These are phyloP conservation scores for Scaptomyza flava DNA, from an alignment of 2,888 invertebrate species.

Conservation along the genomic window DNA sequence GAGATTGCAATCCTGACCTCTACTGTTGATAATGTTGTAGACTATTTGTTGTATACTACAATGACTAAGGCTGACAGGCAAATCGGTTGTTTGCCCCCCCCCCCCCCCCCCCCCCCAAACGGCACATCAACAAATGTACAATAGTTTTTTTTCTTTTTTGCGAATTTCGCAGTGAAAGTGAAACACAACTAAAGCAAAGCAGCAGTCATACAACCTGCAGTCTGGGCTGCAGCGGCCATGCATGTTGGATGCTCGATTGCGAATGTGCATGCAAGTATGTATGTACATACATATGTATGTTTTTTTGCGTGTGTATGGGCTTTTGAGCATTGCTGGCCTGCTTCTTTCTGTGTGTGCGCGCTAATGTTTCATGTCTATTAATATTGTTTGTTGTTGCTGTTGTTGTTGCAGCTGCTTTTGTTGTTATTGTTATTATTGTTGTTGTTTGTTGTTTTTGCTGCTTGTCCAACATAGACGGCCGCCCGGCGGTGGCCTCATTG, in stretches of 20 bases:
- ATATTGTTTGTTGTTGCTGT: slow-evolving; percentile 56
- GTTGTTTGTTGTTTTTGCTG: neutral
- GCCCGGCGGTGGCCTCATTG: slow-evolving; percentile 61
- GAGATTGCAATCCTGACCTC: slow-evolving; percentile 6
- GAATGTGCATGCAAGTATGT: slow-evolving; percentile 16
- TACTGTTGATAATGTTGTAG: slow-evolving; percentile 26
- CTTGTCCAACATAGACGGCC: slow-evolving; percentile 48
- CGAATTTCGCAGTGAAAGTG: slow-evolving; percentile 72
- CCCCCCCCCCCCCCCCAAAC: neutral
- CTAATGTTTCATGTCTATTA: slow-evolving; percentile 65
- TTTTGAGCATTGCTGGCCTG: slow-evolving; percentile 41
- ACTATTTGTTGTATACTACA: slow-evolving; percentile 38
- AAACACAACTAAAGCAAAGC: slow-evolving; percentile 33
- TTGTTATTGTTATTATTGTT: slow-evolving; percentile 20
- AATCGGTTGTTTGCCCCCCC: slow-evolving; percentile 16
- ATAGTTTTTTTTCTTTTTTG: slow-evolving; percentile 40
- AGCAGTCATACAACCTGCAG: slow-evolving; percentile 37
- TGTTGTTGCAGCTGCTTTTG: slow-evolving; percentile 20
- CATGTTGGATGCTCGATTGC: slow-evolving; percentile 51
- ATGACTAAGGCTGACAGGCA: slow-evolving; percentile 34
- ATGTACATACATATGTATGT: neutral
- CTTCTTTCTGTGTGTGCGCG: slow-evolving; percentile 50
- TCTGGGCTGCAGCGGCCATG: slow-evolving; percentile 17
- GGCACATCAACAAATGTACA: too few species aligned
- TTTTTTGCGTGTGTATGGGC: neutral